Evolutionary conservation across 2,888 invertebrate species (phyloP), one percentile per base, ranked within the genome.

Genomic region (Rhynchonema sp.): DNA sequence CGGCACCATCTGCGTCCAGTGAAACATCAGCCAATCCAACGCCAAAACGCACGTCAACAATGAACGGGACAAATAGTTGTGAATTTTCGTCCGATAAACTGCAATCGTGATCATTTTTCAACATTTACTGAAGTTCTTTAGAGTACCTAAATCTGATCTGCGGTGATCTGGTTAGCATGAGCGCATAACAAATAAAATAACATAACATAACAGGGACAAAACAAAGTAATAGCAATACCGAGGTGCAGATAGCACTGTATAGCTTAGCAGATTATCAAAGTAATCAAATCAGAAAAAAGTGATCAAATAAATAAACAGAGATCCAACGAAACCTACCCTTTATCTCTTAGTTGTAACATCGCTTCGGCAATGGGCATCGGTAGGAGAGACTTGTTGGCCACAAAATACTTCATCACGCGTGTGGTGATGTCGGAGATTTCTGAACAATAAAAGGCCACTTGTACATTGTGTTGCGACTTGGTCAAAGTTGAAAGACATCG

Each of bases 341-440:
- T 59, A 17, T 62, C 61, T 2, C 54, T 30, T 46, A 63, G 30
- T 52, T 71, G 71, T 1, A 71, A 61, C 67, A 71, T 67, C 17
- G 68, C 70, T 59, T 72, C 72, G 17, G 72, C 72, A 53, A 72
- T 69, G 13, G 69, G 69, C 53, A 72, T 58, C 56, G 69, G 66
- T 30, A 68, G 23, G 20, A 49, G 49, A 6, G 49, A 49, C n/a
- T 49, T 49, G 13, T 3, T 49, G 20, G 23, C n/a, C 23, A 6
- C 3, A 3, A 54, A 9, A 23, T 54, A 54, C 27, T 25, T 54
- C 26, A 9, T 9, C 3, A 59, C 17, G 2, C 59, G 58, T 9
- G 13, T 30, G 9, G 46, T 30, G 23, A 60, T 20, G 9, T 60
- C 60, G 23, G 30, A 9, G 30, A 53, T 46, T 22, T 60, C 60